Evolutionary conservation across 2,888 invertebrate species (phyloP), one percentile per base, ranked within the genome.

Genomic region (Chrysodeixis includens): DNA sequence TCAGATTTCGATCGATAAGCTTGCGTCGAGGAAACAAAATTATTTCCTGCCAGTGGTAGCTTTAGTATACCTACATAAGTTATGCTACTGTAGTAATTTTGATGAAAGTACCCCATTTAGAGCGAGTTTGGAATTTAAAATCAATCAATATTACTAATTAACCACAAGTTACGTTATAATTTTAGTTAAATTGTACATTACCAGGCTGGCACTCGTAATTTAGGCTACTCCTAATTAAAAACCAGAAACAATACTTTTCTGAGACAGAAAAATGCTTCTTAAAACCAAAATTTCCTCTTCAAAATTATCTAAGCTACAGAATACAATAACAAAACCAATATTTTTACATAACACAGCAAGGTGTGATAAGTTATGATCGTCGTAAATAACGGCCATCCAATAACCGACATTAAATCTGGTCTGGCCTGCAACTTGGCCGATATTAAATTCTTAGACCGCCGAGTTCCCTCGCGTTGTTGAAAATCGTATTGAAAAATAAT

Each of bases 351-450:
- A 55, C 53, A 69, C 54, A 66, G 70, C 66, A 68, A 79, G 64
- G 69, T 74, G 71, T 61, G 51, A 66, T 74, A 76, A 74, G 62
- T 74, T 91, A 90, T 86, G 79, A 74, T 76, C 68, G 64, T 71
- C 82, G 83, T 90, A 90, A 90, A 90, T 91, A 89, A 86, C 83
- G 69, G 74, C 64, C 71, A 83, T 81, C 88, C 88, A 90, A 90
- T 90, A 90, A 90, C 86, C 86, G 82, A 82, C 78, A 83, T 86
- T 86, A 89, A 86, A 88, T 84, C 86, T 86, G 75, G 61, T 62
- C 59, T 56, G 59, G 56, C 66, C 62, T 58, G 71, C 66, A 65
- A 76, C 69, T 78, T 65, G 55, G 54, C 69, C 58, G 79, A 77
- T 81, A 80, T 80, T 80, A 80, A 80, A 80, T 80, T 80, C 83